These are phyloP conservation scores for Pithecia hirsuta DNA, from an alignment of 2,797 vertebrate genomes.

Conservation along the genomic window DNA sequence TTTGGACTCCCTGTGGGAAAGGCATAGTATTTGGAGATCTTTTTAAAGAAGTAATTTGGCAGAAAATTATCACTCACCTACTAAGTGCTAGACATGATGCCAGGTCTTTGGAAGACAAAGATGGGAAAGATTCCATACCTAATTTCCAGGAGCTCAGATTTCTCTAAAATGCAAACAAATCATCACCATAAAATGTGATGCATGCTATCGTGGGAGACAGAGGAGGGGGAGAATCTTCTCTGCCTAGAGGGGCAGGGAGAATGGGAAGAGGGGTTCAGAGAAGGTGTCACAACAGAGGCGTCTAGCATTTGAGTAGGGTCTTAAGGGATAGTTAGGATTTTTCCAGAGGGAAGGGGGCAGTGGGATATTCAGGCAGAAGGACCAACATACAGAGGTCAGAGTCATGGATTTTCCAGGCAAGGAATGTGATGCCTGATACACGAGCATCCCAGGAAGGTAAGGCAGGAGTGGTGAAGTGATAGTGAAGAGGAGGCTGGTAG, in stretches of 20 bases:
- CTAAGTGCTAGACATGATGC: neutral
- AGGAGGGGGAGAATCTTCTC: neutral
- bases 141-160: neutral
- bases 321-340: neutral
- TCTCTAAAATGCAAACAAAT: neutral
- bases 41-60: neutral
- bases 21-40: neutral
- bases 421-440: neutral
- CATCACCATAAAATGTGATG: too few species aligned
- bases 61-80: neutral
- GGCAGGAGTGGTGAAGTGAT: neutral
- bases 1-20: constrained; percentile 13
- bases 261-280: neutral
- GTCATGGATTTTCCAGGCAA: neutral
- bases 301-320: neutral
- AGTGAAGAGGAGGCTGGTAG: neutral
- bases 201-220: neutral
- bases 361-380: neutral
- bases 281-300: neutral
- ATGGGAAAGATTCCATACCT: neutral
- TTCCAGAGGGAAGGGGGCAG: neutral
- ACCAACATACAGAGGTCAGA: neutral
- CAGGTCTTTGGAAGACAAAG: neutral
- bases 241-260: neutral
- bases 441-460: neutral